A percentile compares a stretch with the other conserved stretches of the same genome.
phyloP scores from a whole-genome alignment of 2,888 invertebrate genomes.

The Leptothorax acervorum region DNA sequence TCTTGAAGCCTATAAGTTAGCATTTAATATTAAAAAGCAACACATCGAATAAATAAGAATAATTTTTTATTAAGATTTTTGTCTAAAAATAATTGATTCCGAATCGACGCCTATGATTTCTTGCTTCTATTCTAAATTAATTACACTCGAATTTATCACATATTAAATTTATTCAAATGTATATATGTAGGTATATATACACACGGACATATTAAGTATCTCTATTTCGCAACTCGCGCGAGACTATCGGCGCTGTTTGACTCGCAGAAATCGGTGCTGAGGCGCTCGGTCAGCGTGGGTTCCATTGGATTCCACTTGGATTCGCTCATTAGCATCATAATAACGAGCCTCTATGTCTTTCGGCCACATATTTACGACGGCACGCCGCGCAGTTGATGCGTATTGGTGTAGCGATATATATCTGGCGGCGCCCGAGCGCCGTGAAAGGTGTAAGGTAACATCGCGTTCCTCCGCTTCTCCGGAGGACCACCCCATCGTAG shows the following conservation, averaged over 20 bases:
- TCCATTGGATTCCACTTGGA: constrained; percentile 69
- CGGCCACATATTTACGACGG: constrained; percentile 80
- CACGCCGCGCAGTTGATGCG: constrained; percentile 80
- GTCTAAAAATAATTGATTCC: neutral
- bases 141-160: neutral
- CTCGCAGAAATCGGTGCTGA: constrained; percentile 45
- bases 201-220: neutral
- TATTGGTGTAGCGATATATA: constrained; percentile 81
- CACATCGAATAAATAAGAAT: neutral
- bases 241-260: constrained; percentile 31
- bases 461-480: constrained; percentile 72
- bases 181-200: too few species aligned
- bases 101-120: neutral
- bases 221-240: neutral
- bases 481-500: constrained; percentile 80
- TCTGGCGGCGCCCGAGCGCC: constrained; percentile 56
- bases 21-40: neutral
- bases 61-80: neutral
- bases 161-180: neutral
- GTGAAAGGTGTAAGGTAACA: constrained; percentile 82
- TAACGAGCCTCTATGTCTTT: constrained; percentile 82
- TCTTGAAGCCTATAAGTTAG: neutral
- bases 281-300: constrained; percentile 51
- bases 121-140: neutral
- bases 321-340: constrained; percentile 83